Base-by-base conservation (phyloP, 2,113 vertebrate species). In the Phocoena sinus region DNA sequence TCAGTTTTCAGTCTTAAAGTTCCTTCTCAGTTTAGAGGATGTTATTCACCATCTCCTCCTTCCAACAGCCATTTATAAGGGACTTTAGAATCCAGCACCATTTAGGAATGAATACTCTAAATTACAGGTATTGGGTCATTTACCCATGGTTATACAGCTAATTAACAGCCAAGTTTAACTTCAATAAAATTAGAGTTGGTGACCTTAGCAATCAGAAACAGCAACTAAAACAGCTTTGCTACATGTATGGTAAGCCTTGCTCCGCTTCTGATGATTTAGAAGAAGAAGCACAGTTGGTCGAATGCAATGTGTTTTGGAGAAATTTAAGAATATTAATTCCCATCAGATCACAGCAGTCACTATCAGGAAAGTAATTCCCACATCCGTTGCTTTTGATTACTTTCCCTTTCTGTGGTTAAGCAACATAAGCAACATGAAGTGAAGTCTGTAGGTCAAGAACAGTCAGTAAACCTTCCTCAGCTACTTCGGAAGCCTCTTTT, bases 111-210 rank as follows among this genome's bases (percentile, higher is more conserved):
- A 89, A 41, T 86, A 63, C 63, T 13, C 7, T 73, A 53, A 79
- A 62, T 77, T 89, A 67, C 20, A 80, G 47, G 20, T 76, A 76
- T 68, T 36, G 56, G 82, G 6, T 83, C 63, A 63, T 93, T 82
- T 89, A 33, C 9, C 10, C 56, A 36, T 20, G 11, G 21, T 17
- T 44, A 9, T 67, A 73, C 7, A 85, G 63, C 68, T 50, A 63
- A 73, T 94, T 85, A 83, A 38, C 44, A 97, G n/a, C 58, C 94
- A 67, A 90, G 70, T 38, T 79, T 70, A 91, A 80, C 33, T 53
- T 86, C 68, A 74, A 36, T 80, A 60, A 90, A 81, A 71, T 92
- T 86, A 90, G 62, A 58, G 36, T 71, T 91, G 90, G 58, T 88
- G 65, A 91, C 63, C 79, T 44, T 68, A 67, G 74, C 31, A 81